Conservation (phyloP, 64 coral and sea anemone genomes). For the Acropora tenuis region DNA sequence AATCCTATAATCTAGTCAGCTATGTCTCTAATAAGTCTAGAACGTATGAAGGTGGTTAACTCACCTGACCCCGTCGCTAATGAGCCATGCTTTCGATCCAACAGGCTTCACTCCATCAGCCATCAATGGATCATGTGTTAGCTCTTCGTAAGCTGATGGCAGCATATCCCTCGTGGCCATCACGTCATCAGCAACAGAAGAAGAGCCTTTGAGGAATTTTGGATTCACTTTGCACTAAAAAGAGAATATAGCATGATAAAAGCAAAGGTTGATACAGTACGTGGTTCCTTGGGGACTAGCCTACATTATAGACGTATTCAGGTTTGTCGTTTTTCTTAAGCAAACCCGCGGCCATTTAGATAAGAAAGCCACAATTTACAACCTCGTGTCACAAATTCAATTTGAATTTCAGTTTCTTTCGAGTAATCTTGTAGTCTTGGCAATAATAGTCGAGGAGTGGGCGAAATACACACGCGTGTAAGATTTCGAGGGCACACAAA, state of each 20-base stretch:
- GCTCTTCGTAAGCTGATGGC: not conserved
- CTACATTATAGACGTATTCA: no score
- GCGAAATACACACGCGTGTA: no score
- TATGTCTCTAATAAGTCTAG: no score
- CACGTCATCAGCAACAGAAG: constrained; percentile 51
- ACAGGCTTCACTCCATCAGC: constrained; percentile 30
- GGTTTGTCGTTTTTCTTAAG: no score
- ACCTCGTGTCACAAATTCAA: no score
- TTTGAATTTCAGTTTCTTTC: no score
- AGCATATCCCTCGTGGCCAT: constrained; percentile 48
- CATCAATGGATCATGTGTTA: constrained; percentile 51
- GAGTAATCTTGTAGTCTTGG: no score
- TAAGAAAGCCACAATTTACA: no score
- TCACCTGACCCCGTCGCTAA: constrained; percentile 38
- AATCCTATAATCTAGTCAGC: no score
- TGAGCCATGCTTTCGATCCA: constrained; percentile 15
- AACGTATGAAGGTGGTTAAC: not conserved
- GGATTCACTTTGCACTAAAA: constrained; percentile 62
- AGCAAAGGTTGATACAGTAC: not conserved
- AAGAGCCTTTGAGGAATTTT: not conserved
- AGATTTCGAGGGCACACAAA: no score
- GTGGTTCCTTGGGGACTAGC: not conserved
- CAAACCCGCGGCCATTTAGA: no score
- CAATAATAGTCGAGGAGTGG: no score
- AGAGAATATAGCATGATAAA: not conserved